These are phyloP conservation scores for Crossocerus cetratus DNA, from an alignment of 2,888 invertebrate genomes.

Conservation along the genomic window DNA sequence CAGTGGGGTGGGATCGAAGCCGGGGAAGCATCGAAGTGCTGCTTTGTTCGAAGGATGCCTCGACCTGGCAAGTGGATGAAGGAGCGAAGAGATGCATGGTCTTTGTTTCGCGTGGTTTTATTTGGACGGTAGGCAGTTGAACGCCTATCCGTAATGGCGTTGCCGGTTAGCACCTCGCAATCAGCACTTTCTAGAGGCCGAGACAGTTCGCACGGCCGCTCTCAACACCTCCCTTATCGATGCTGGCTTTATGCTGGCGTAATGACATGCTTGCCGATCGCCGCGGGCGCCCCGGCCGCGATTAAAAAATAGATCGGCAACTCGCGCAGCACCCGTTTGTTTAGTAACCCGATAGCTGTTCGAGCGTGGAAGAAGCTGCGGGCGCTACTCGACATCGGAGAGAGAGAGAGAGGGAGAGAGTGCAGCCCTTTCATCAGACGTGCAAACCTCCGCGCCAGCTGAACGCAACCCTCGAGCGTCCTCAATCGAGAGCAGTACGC, in stretches of 20 bases:
- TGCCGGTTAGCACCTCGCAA: slow-evolving; percentile 69
- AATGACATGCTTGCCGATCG: slow-evolving; percentile 72
- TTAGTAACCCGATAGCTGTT: slow-evolving; percentile 69
- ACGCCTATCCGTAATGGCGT: slow-evolving; percentile 42
- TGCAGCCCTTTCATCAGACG: slow-evolving; percentile 4
- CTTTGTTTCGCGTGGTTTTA: neutral
- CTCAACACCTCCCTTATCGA: slow-evolving; percentile 76
- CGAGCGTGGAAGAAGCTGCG: slow-evolving; percentile 18
- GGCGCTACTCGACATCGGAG: neutral
- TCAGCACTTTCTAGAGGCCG: slow-evolving; percentile 32
- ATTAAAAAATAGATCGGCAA: slow-evolving; percentile 46
- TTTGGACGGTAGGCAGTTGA: slow-evolving; percentile 18
- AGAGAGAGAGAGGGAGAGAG: too few relatives aligned
- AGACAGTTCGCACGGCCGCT: slow-evolving; percentile 64
- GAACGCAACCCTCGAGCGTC: too few relatives aligned
- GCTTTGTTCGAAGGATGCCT: too few relatives aligned
- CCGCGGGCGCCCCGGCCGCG: slow-evolving; percentile 26
- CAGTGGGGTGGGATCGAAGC: too few relatives aligned
- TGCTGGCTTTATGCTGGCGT: slow-evolving; percentile 57
- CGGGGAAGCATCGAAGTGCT: too few relatives aligned
- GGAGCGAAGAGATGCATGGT: too few relatives aligned
- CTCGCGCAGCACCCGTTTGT: slow-evolving; percentile 64
- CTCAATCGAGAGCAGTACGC: too few relatives aligned
- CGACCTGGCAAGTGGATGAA: too few relatives aligned
- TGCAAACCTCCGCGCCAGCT: neutral